Conservation (phyloP, 2,888 invertebrate genomes). For the Dasypogon diadema region DNA sequence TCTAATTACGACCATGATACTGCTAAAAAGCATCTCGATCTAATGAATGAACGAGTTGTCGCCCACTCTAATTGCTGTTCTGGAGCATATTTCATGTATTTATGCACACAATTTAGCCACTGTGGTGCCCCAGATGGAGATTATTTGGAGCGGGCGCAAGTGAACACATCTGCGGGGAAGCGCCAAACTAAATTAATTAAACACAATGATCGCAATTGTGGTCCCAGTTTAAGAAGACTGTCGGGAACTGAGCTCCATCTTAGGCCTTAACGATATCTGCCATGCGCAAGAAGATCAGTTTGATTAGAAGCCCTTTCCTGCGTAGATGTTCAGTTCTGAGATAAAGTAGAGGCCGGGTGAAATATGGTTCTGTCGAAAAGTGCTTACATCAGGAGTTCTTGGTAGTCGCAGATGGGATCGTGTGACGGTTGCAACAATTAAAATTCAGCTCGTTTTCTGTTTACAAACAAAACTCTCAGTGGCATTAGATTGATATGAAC, state of each 20-base stretch:
- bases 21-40: slow-evolving; percentile 10
- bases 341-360: background rate
- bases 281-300: slow-evolving; percentile 52
- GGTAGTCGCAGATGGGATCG: background rate
- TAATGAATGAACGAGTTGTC: slow-evolving; percentile 43
- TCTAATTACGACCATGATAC: slow-evolving; percentile 20
- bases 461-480: slow-evolving; percentile 39
- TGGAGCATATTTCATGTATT: slow-evolving; percentile 46
- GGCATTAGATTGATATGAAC: slow-evolving; percentile 15
- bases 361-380: slow-evolving; percentile 17
- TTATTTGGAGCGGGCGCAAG: slow-evolving; percentile 29
- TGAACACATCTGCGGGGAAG: slow-evolving; percentile 58
- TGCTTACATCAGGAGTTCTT: background rate
- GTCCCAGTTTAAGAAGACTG: slow-evolving; percentile 45
- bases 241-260: slow-evolving; percentile 14
- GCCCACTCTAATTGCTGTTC: slow-evolving; percentile 41
- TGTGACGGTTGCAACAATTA: slow-evolving; percentile 32
- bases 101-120: slow-evolving; percentile 13
- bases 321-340: slow-evolving; percentile 13
- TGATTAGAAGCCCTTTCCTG: slow-evolving; percentile 51
- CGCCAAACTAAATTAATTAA: slow-evolving; percentile 69
- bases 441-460: slow-evolving; percentile 22
- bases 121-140: slow-evolving; percentile 7
- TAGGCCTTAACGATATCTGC: slow-evolving; percentile 20
- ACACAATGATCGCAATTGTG: slow-evolving; percentile 68